phyloP scores from a whole-genome alignment of 2,113 vertebrate species.

The Hystrix cristata region DNA sequence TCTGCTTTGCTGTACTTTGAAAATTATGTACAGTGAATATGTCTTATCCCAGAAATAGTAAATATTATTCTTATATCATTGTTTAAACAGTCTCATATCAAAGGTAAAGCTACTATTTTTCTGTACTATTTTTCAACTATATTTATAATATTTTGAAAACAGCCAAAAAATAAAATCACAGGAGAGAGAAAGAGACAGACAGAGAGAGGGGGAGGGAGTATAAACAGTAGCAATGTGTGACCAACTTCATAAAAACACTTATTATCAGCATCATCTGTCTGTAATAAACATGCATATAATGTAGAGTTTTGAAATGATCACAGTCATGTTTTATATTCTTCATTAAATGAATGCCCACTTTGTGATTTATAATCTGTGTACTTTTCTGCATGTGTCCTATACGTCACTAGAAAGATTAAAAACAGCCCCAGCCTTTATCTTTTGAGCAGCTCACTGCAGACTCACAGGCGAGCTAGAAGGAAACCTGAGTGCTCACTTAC shows the following conservation, averaged over 20 bases:
- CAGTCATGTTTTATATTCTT: not conserved
- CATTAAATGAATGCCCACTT: not conserved
- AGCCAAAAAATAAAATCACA: not conserved
- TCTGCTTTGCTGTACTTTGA: constrained; percentile 22
- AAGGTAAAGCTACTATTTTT: not conserved
- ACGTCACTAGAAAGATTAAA: not conserved
- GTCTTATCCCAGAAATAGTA: constrained; percentile 33
- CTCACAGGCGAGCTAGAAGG: not conserved
- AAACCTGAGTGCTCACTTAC: not conserved
- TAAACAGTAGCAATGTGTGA: not conserved
- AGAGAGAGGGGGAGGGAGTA: not conserved
- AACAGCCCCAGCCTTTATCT: not conserved
- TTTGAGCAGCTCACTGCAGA: not conserved
- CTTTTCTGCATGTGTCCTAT: not conserved
- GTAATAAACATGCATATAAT: not conserved
- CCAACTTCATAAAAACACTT: not conserved
- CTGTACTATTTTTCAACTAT: constrained; percentile 16
- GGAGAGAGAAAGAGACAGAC: too few relatives aligned
- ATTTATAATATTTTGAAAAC: constrained; percentile 18
- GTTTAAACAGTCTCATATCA: not conserved
- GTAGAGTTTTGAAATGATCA: not conserved
- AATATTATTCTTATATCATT: not conserved
- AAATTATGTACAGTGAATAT: not conserved
- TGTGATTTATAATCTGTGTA: not conserved
- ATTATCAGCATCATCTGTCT: not conserved